phyloP scores from a whole-genome alignment of 2,113 vertebrate species.

The Rhea americana region DNA sequence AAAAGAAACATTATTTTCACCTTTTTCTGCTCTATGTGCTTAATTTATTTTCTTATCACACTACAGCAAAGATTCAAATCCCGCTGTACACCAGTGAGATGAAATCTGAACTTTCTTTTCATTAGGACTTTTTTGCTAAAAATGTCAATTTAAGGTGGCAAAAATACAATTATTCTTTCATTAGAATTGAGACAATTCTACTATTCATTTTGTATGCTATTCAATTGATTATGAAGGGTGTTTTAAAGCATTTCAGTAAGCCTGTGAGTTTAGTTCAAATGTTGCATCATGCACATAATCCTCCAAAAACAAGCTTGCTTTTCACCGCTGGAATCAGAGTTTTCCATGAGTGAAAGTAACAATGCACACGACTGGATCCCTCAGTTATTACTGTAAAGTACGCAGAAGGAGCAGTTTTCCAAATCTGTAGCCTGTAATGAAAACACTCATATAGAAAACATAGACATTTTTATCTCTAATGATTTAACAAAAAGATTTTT shows the following conservation, averaged over 20 bases:
- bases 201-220: background rate
- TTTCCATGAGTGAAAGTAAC: background rate
- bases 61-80: background rate
- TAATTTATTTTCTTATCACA: background rate
- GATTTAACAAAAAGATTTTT: background rate
- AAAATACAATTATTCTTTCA: background rate
- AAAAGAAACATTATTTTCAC: background rate
- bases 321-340: background rate
- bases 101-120: background rate
- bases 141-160: background rate
- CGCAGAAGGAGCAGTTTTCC: background rate
- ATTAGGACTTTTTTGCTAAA: background rate
- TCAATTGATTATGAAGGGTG: background rate
- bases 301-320: background rate
- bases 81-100: background rate
- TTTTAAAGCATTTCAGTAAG: background rate
- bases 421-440: background rate
- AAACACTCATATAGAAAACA: background rate
- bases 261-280: background rate
- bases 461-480: background rate
- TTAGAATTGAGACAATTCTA: background rate
- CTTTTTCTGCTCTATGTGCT: background rate
- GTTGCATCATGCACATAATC: background rate
- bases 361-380: background rate
- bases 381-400: background rate